These are phyloP conservation scores for Whitmania pigra DNA, from an alignment of 1,140 invertebrate genomes.

Conservation along the genomic window DNA sequence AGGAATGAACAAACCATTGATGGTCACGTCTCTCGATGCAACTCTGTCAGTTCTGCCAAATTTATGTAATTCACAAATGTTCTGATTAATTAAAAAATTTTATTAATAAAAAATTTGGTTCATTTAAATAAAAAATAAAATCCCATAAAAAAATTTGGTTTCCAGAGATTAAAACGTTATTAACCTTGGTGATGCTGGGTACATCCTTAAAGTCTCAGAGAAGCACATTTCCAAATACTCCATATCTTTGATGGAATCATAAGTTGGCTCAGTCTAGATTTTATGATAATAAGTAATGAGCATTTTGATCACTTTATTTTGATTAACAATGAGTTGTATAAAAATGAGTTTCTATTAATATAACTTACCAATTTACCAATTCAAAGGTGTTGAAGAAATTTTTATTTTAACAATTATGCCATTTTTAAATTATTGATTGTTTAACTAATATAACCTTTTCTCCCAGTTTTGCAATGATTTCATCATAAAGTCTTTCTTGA, in stretches of 20 bases:
- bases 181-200: conserved; percentile 33
- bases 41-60: conserved; percentile 11
- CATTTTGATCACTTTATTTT: background rate
- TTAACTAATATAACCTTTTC: conserved; percentile 36
- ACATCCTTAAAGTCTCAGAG: conserved; percentile 36
- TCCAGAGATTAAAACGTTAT: background rate
- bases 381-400: background rate
- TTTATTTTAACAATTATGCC: background rate
- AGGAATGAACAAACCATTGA: conserved; percentile 28
- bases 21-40: conserved; percentile 19
- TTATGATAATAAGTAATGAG: background rate
- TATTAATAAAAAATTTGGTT: background rate
- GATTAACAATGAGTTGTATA: background rate
- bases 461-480: conserved; percentile 45
- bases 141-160: too few species aligned
- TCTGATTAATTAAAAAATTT: too few species aligned
- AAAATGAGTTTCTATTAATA: background rate
- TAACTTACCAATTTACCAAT: background rate
- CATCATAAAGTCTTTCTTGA: conserved; percentile 48
- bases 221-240: conserved; percentile 39
- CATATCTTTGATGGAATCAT: conserved; percentile 33
- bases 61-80: conserved; percentile 30
- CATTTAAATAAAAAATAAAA: too few species aligned
- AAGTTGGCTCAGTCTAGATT: conserved; percentile 26
- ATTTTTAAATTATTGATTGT: conserved; percentile 27